These are phyloP conservation scores for Orthonyx spaldingii DNA, from an alignment of 2,113 vertebrate genomes.

Conservation along the genomic window DNA sequence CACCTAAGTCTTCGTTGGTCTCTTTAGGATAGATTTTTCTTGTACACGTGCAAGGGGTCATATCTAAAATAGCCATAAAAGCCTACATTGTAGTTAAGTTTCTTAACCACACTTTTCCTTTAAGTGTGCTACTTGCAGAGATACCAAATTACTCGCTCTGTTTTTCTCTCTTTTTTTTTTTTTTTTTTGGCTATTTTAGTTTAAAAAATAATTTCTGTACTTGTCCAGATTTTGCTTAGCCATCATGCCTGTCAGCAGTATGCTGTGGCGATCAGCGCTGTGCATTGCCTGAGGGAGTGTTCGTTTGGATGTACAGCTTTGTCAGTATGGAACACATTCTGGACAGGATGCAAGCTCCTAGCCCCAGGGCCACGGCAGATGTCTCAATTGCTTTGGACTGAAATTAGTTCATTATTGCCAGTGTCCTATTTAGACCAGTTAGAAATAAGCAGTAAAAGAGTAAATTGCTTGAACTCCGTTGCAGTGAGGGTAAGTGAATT, in stretches of 20 bases:
- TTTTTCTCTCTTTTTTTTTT: too few relatives aligned
- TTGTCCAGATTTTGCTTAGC: conserved; percentile 10
- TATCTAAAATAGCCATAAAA: neutral
- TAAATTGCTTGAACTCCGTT: neutral
- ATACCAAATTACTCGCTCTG: neutral
- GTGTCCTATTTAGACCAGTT: neutral
- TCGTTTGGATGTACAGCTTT: neutral
- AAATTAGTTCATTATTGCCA: neutral
- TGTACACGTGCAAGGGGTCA: fast-evolving
- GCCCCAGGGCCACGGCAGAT: conserved; percentile 2
- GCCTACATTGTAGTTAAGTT: neutral
- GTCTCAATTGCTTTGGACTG: conserved; percentile 26
- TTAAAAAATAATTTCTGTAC: neutral
- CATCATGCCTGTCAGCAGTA: neutral
- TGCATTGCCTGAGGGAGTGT: neutral
- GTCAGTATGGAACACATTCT: neutral
- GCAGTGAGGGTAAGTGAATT: neutral
- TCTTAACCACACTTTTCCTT: neutral
- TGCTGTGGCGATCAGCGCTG: neutral
- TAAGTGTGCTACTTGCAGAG: neutral
- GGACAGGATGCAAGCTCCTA: neutral
- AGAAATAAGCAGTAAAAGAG: neutral
- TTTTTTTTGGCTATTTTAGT: neutral
- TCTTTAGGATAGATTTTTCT: neutral
- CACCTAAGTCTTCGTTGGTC: neutral